Conservation (phyloP, 2,113 vertebrate genomes). For the Eclectus roratus region DNA sequence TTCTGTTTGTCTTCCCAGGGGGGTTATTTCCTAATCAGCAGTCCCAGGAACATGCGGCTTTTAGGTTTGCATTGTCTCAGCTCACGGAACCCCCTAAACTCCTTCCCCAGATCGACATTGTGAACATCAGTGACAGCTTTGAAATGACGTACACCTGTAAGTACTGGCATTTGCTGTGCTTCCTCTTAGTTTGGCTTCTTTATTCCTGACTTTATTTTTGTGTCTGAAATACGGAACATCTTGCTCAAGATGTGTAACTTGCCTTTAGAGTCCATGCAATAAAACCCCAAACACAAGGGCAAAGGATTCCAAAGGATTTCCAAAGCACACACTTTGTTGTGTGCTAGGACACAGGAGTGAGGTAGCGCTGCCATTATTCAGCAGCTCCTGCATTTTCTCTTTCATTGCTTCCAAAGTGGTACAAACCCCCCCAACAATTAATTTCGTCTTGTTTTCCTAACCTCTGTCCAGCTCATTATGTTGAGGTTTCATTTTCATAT, state of each 20-base stretch:
- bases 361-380: not conserved
- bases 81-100: slow-evolving; percentile 97
- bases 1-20: slow-evolving; percentile 76
- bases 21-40: slow-evolving; percentile 93
- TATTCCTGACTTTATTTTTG: not conserved
- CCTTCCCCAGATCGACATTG: slow-evolving; percentile 98
- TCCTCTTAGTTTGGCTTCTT: not conserved
- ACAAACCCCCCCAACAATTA: not conserved
- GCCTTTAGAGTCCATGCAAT: not conserved
- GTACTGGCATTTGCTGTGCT: slow-evolving; percentile 44
- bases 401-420: not conserved
- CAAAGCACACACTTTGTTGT: not conserved
- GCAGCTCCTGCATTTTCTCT: not conserved
- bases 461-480: not conserved
- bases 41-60: slow-evolving; percentile 99
- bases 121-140: slow-evolving; percentile 97
- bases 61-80: slow-evolving; percentile 95
- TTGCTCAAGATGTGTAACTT: not conserved
- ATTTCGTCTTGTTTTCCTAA: not conserved
- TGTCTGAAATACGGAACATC: not conserved
- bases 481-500: not conserved
- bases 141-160: slow-evolving; percentile 99
- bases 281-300: not conserved
- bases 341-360: not conserved
- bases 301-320: not conserved